Conservation (phyloP, 2,797 vertebrate species). For the Acestrorhynchus altus region DNA sequence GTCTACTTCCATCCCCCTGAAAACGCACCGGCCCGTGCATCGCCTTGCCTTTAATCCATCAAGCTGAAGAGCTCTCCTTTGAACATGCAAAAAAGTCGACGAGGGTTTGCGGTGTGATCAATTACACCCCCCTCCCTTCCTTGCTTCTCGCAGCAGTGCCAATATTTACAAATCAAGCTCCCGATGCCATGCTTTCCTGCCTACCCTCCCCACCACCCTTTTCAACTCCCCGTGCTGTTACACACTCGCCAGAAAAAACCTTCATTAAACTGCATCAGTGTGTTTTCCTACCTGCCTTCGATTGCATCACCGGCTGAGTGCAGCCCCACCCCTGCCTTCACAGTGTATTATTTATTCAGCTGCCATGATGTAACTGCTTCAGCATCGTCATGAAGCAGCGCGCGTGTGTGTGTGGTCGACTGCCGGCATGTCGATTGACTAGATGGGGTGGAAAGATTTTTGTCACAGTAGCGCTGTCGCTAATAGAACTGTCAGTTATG, state of each 20-base stretch:
- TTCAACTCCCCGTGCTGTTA: not conserved
- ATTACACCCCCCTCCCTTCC: slow-evolving; percentile 70
- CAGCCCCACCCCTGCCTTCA: not conserved
- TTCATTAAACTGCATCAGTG: slow-evolving; percentile 7
- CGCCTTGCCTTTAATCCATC: slow-evolving; percentile 72
- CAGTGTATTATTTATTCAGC: slow-evolving; percentile 22
- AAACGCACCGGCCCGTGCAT: not conserved
- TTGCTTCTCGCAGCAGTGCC: slow-evolving; percentile 29
- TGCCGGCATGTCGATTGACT: not conserved
- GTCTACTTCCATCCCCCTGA: not conserved
- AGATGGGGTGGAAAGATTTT: not conserved
- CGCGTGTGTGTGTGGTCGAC: not conserved
- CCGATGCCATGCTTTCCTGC: slow-evolving; percentile 40
- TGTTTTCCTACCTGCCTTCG: slow-evolving; percentile 8
- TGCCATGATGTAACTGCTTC: slow-evolving; percentile 8
- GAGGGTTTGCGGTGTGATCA: slow-evolving; percentile 71
- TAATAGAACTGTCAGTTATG: too few relatives aligned
- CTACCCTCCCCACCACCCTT: not conserved
- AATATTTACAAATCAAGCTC: slow-evolving; percentile 50
- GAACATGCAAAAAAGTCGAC: slow-evolving; percentile 71
- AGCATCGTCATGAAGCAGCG: not conserved
- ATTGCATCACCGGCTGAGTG: not conserved
- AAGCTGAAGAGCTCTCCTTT: slow-evolving; percentile 74
- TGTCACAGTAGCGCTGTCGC: too few relatives aligned
- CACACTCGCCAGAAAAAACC: not conserved